Percentiles rank a stretch among this genome's conserved stretches.
These are phyloP conservation scores for Dioctria linearis DNA, from an alignment of 2,888 invertebrate genomes.

Conservation along the genomic window DNA sequence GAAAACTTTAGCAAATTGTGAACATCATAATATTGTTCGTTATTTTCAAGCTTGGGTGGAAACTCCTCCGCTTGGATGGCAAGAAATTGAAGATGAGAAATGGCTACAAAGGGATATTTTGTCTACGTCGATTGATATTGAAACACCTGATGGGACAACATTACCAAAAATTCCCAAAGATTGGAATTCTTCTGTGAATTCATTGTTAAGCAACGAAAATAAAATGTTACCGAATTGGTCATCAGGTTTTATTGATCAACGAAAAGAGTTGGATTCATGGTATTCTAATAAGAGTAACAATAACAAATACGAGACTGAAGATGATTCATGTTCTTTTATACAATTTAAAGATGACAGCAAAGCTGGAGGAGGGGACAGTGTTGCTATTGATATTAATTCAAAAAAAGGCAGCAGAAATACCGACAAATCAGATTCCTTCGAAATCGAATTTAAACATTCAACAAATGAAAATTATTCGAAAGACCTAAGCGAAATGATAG, in stretches of 20 bases:
- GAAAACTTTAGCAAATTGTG: conserved; percentile 92
- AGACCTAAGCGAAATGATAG: conserved; percentile 7
- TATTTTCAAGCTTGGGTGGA: conserved; percentile 98
- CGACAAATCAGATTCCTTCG: conserved; percentile 69
- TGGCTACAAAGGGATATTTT: conserved; percentile 65
- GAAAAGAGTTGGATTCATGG: conserved; percentile 59
- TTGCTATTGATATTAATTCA: neutral
- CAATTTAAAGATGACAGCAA: conserved; percentile 68
- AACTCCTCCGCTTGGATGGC: conserved; percentile 90
- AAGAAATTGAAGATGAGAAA: conserved; percentile 82
- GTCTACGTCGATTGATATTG: conserved; percentile 69
- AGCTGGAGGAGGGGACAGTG: conserved; percentile 57
- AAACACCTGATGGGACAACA: conserved; percentile 67
- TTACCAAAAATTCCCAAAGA: conserved; percentile 61
- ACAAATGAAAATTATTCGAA: conserved; percentile 59
- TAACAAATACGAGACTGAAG: conserved; percentile 60
- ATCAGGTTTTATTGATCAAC: neutral
- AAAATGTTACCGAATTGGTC: neutral
- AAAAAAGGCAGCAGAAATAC: conserved; percentile 56
- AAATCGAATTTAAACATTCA: conserved; percentile 69
- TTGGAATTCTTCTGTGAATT: conserved; percentile 1
- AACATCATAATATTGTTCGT: conserved; percentile 95
- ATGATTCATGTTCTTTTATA: conserved; percentile 67
- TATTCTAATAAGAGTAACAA: conserved; percentile 59
- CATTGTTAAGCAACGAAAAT: conserved; percentile 29